Conservation (phyloP, 2,888 invertebrate species). For the Erebia ligea region DNA sequence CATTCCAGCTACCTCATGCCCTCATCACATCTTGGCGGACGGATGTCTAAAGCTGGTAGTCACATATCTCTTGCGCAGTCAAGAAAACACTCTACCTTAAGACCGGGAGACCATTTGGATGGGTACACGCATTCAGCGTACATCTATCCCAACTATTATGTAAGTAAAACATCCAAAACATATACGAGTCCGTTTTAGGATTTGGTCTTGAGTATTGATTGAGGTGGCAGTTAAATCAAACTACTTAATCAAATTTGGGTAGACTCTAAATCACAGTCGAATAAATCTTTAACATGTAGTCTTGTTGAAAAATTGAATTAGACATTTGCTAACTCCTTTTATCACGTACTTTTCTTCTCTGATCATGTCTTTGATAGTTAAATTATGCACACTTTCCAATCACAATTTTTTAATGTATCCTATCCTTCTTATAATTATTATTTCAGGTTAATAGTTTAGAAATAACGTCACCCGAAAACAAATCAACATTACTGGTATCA, state of each 20-base stretch:
- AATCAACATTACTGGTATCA: conserved; percentile 84
- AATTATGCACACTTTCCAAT: background rate
- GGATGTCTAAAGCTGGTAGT: conserved; percentile 86
- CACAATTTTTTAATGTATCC: background rate
- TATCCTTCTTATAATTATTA: conserved; percentile 28
- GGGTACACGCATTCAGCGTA: conserved; percentile 80
- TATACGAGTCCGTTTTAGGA: background rate
- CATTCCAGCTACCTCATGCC: conserved; percentile 72
- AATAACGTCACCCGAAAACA: conserved; percentile 83
- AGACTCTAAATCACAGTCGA: background rate
- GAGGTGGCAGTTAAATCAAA: background rate
- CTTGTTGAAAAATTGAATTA: no score
- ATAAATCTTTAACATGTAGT: no score
- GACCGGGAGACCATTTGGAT: conserved; percentile 82
- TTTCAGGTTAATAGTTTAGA: conserved; percentile 84
- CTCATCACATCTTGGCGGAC: conserved; percentile 78
- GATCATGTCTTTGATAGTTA: background rate
- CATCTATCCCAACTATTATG: conserved; percentile 86
- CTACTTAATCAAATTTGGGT: background rate
- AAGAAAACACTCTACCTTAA: conserved; percentile 80
- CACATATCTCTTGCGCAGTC: conserved; percentile 84
- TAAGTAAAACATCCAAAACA: conserved; percentile 52
- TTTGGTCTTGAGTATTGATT: background rate
- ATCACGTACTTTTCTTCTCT: no score
- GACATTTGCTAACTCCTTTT: no score